A percentile compares a stretch with the other conserved stretches of the same genome.
Evolutionary conservation across 2,888 invertebrate species (phyloP).

Genomic region (Hermodice carunculata): DNA sequence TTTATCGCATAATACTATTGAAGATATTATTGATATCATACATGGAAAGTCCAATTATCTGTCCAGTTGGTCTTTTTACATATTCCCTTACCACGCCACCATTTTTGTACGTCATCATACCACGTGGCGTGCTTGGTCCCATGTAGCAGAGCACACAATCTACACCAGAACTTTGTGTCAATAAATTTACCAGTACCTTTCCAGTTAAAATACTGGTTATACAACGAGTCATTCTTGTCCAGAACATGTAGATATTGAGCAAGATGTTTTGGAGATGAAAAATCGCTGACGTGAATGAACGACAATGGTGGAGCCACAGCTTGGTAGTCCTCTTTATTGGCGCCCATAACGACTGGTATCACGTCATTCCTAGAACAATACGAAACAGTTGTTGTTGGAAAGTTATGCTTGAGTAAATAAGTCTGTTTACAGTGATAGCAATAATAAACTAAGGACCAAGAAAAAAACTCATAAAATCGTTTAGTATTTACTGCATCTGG

Average conservation of each 20-base stretch:
- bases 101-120: slow-evolving; percentile 25
- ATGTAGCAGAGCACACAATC: slow-evolving; percentile 79
- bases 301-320: slow-evolving; percentile 89
- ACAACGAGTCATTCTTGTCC: slow-evolving; percentile 88
- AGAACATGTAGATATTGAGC: slow-evolving; percentile 88
- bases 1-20: too few species aligned
- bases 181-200: slow-evolving; percentile 96
- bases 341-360: slow-evolving; percentile 43
- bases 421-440: too few species aligned
- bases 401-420: too few species aligned
- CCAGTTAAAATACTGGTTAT: slow-evolving; percentile 96
- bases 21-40: too few species aligned
- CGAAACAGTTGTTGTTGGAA: too few species aligned
- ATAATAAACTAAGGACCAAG: too few species aligned
- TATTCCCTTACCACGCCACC: slow-evolving; percentile 33
- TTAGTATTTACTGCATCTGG: too few species aligned
- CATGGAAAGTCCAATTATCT: too few species aligned
- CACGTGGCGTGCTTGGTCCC: slow-evolving; percentile 6
- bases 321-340: slow-evolving; percentile 35
- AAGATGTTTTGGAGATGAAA: slow-evolving; percentile 86
- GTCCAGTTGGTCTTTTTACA: too few species aligned
- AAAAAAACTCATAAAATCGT: too few species aligned
- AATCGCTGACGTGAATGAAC: slow-evolving; percentile 97
- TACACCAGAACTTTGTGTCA: slow-evolving; percentile 95
- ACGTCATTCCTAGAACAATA: slow-evolving; percentile 31